A percentile compares a stretch with the other conserved stretches of the same genome.
Evolutionary conservation across 2,888 invertebrate genomes (phyloP).

Genomic region (Ennomos erosarius): DNA sequence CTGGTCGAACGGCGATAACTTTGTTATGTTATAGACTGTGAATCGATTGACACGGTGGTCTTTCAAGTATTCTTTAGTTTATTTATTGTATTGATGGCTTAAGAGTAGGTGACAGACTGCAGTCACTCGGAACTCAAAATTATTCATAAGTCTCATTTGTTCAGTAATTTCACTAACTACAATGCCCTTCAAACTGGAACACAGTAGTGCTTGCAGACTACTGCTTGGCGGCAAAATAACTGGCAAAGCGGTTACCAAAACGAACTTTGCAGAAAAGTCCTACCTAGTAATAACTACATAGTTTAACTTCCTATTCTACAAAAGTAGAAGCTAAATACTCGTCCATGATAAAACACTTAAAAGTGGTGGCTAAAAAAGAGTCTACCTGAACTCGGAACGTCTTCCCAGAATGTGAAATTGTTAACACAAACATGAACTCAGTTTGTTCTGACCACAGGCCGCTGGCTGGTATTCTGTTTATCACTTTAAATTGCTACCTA

Average conservation of each 20-base stretch:
- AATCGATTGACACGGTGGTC: constrained; percentile 3
- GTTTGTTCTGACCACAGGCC: constrained; percentile 59
- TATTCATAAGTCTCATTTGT: too few relatives aligned
- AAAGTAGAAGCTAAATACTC: constrained; percentile 31
- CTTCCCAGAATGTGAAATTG: constrained; percentile 78
- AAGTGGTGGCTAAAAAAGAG: constrained; percentile 55
- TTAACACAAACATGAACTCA: constrained; percentile 69
- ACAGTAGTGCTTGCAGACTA: too few relatives aligned
- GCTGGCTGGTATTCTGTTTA: constrained; percentile 48
- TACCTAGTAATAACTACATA: too few relatives aligned
- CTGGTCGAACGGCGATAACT: constrained; percentile 9
- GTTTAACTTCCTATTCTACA: constrained; percentile 3
- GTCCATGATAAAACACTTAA: constrained; percentile 47
- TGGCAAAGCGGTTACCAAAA: too few relatives aligned
- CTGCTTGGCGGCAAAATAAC: too few relatives aligned
- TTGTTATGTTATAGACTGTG: constrained; percentile 5
- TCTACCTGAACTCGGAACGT: constrained; percentile 69
- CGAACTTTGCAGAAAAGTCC: too few relatives aligned
- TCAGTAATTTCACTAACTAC: too few relatives aligned
- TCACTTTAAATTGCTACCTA: constrained; percentile 57
- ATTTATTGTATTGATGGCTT: background rate
- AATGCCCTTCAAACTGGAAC: too few relatives aligned
- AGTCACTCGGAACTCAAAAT: too few relatives aligned
- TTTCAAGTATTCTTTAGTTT: background rate
- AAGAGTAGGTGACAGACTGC: too few relatives aligned